Percentiles rank a stretch among this genome's conserved stretches.
Conservation (phyloP, 2,113 vertebrate genomes). For the Pholis gunnellus region DNA sequence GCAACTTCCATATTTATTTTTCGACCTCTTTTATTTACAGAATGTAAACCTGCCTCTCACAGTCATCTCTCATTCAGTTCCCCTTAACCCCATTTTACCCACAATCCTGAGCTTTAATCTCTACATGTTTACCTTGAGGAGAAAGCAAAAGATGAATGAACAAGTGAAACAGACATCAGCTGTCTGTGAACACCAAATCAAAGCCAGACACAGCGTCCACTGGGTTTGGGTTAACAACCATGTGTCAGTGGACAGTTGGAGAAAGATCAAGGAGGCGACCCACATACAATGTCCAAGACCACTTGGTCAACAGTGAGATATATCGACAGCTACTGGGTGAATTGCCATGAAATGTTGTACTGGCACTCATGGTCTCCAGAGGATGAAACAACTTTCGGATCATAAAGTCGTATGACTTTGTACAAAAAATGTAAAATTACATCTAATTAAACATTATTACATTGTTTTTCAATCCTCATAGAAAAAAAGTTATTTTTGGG, state of each 20-base stretch:
- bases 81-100: not conserved
- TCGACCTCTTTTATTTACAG: not conserved
- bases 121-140: not conserved
- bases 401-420: too few species aligned
- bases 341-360: not conserved
- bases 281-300: not conserved
- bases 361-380: constrained; percentile 1
- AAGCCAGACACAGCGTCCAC: not conserved
- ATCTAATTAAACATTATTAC: not conserved
- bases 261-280: not conserved
- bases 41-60: not conserved
- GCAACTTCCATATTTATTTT: not conserved
- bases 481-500: not conserved
- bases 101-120: not conserved
- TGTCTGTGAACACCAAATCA: not conserved
- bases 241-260: not conserved
- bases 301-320: not conserved
- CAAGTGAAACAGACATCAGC: not conserved
- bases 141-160: not conserved
- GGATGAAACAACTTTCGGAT: not conserved
- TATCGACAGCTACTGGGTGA: not conserved
- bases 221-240: constrained; percentile 2
- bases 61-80: not conserved
- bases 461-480: not conserved
- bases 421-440: not conserved